Percentiles rank a stretch among this genome's conserved stretches.
Conservation (phyloP, 2,888 invertebrate species). For the Drosophila subquinaria region DNA sequence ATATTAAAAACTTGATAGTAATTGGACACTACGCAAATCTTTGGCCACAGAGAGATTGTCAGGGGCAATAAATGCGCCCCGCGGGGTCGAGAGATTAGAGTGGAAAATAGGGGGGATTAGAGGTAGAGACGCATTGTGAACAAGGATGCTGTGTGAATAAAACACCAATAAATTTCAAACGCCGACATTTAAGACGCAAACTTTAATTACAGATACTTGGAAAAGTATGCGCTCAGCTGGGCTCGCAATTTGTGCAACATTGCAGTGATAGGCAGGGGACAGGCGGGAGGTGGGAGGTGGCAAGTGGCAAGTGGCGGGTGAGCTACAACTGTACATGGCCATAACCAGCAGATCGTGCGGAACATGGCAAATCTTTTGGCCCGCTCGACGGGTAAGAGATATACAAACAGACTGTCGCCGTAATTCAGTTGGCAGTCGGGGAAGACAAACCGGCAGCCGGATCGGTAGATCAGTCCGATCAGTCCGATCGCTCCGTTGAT, state of each 20-base stretch:
- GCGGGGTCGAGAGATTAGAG: background rate
- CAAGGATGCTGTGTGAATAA: constrained; percentile 62
- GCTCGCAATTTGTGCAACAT: constrained; percentile 52
- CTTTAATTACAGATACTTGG: constrained; percentile 75
- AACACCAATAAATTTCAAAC: constrained; percentile 77
- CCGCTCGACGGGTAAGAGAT: constrained; percentile 47
- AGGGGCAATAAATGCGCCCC: constrained; percentile 4
- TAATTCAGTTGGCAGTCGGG: constrained; percentile 60
- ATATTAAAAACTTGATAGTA: constrained; percentile 9
- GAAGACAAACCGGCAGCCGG: constrained; percentile 25
- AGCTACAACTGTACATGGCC: constrained; percentile 50
- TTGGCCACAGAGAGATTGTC: background rate
- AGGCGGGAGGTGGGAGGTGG: background rate
- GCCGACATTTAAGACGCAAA: constrained; percentile 78
- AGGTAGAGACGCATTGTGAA: constrained; percentile 1
- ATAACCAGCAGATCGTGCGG: constrained; percentile 58
- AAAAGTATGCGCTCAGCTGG: constrained; percentile 41
- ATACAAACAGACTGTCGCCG: constrained; percentile 62
- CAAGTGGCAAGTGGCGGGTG: constrained; percentile 20
- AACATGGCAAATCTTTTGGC: constrained; percentile 45
- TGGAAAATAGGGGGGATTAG: background rate
- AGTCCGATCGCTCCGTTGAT: too few species aligned
- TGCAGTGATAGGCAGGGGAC: constrained; percentile 5
- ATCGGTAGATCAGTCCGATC: background rate
- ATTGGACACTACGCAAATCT: constrained; percentile 10